Conservation (phyloP, 1,140 invertebrate species). For the Tetramorium parvispinum region DNA sequence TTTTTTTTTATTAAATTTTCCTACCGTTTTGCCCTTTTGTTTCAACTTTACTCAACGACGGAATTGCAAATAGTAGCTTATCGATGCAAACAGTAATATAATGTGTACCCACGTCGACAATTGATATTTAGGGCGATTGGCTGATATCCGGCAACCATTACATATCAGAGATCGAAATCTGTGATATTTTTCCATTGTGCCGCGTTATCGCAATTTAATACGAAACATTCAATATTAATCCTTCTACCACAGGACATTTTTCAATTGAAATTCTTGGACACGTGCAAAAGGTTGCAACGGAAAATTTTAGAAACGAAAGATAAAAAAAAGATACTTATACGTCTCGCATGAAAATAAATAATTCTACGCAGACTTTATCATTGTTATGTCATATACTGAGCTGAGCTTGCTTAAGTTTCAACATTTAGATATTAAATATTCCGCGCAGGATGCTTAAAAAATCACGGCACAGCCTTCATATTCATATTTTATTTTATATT, state of each 20-base stretch:
- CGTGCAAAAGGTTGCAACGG: background rate
- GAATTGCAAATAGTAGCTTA: background rate
- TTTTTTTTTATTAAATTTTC: background rate
- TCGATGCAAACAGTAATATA: background rate
- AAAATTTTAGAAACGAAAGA: background rate
- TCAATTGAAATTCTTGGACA: conserved; percentile 2
- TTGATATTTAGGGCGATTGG: conserved; percentile 38
- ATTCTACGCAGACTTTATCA: background rate
- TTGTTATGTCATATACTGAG: background rate
- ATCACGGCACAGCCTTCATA: background rate
- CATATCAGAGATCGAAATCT: conserved; percentile 4
- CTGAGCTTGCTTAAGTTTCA: background rate
- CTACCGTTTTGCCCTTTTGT: background rate
- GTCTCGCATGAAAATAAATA: background rate
- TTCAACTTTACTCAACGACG: background rate
- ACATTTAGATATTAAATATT: conserved; percentile 27
- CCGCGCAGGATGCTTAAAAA: background rate
- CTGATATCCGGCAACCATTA: background rate
- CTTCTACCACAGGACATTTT: background rate
- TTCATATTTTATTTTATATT: background rate
- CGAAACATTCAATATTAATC: background rate
- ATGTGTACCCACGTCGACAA: conserved; percentile 18
- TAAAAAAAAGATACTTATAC: background rate
- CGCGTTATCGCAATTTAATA: background rate
- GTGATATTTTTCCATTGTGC: conserved; percentile 11